Evolutionary conservation across 2,113 vertebrate species (phyloP).

Genomic region (Rhinoptilus africanus): DNA sequence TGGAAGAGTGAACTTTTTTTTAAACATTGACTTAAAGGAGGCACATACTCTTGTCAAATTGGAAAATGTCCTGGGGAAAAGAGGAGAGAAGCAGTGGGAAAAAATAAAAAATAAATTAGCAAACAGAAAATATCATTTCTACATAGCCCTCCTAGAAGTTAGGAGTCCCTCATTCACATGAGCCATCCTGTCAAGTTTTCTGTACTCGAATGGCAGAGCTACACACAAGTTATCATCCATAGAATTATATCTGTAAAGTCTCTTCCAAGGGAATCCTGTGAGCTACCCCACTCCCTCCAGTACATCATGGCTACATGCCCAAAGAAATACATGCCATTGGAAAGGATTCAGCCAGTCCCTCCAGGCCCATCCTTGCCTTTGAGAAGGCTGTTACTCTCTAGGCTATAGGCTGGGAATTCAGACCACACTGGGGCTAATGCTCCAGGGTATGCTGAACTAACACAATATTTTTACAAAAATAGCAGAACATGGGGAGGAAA

Average conservation of each 20-base stretch:
- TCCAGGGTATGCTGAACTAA: neutral
- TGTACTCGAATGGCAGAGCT: neutral
- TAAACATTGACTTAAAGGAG: neutral
- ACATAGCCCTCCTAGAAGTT: neutral
- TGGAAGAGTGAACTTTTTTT: neutral
- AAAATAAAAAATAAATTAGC: neutral
- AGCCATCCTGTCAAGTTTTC: neutral
- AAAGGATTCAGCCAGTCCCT: neutral
- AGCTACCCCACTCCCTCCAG: neutral
- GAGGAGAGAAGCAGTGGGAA: neutral
- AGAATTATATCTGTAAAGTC: neutral
- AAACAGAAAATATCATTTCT: neutral
- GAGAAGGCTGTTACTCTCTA: neutral
- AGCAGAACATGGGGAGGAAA: neutral
- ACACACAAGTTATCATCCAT: neutral
- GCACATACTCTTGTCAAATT: neutral
- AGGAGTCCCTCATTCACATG: neutral
- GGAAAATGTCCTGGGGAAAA: neutral
- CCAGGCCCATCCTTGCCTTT: neutral
- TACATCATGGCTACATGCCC: neutral
- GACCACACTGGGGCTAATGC: neutral
- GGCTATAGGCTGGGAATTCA: neutral
- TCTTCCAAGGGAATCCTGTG: neutral
- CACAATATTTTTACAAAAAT: neutral
- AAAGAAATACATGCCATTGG: neutral